Conservation (phyloP, 1,140 invertebrate genomes). For the Drosophila jambulina region DNA sequence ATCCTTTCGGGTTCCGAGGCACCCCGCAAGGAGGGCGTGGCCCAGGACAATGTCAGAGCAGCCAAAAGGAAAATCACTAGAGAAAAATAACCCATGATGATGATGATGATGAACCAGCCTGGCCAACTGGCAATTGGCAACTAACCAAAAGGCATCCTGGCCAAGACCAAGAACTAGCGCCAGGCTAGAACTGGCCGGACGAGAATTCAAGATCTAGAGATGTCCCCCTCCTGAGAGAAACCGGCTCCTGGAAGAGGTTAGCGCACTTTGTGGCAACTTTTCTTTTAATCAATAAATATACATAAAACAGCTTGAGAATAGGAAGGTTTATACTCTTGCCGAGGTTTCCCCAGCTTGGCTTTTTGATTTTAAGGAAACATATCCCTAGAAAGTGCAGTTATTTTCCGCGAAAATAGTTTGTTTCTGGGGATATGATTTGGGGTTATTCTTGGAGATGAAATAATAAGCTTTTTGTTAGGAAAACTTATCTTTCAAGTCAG, state of each 20-base stretch:
- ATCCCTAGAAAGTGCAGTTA: constrained; percentile 24
- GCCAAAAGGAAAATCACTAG: constrained; percentile 10
- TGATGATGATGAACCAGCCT: constrained; percentile 50
- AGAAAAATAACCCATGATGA: constrained; percentile 47
- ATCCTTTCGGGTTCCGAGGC: constrained; percentile 66
- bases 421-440: constrained; percentile 5
- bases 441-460: constrained; percentile 1
- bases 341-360: neutral
- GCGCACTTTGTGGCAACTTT: constrained; percentile 49
- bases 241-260: constrained; percentile 61
- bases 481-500: constrained; percentile 35
- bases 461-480: constrained; percentile 31
- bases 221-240: constrained; percentile 11
- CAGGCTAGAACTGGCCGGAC: constrained; percentile 57
- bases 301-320: constrained; percentile 34
- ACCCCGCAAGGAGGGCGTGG: constrained; percentile 50
- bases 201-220: constrained; percentile 5
- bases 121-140: constrained; percentile 72
- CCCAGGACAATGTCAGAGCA: constrained; percentile 22
- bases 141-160: constrained; percentile 56
- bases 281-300: constrained; percentile 61
- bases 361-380: neutral
- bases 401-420: constrained; percentile 29
- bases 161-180: constrained; percentile 28
- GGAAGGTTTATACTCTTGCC: constrained; percentile 29